Percentiles rank a stretch among this genome's conserved stretches.
These are phyloP conservation scores for Hirtodrosophila duncani DNA, from an alignment of 2,888 invertebrate genomes.

Conservation along the genomic window DNA sequence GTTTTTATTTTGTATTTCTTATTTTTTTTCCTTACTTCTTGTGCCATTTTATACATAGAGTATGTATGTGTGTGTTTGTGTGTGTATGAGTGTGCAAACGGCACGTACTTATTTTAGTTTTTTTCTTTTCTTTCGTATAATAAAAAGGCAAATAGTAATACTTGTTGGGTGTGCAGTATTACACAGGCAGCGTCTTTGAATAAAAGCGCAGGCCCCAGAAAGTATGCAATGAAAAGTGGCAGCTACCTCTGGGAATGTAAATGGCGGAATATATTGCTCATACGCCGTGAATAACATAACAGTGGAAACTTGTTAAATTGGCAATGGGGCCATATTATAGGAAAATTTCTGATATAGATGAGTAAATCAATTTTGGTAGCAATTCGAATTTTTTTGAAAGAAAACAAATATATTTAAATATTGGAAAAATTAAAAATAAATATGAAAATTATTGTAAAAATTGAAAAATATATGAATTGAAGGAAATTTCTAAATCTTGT, in stretches of 20 bases:
- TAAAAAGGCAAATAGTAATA: conserved; percentile 38
- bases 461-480: no score
- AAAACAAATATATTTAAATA: not conserved
- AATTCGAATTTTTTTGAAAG: no score
- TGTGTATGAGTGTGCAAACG: not conserved
- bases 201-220: conserved; percentile 33
- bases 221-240: conserved; percentile 27
- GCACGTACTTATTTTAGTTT: conserved; percentile 23
- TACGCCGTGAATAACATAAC: no score
- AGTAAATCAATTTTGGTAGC: no score
- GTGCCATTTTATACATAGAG: no score
- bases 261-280: conserved; percentile 13
- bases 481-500: no score
- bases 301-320: conserved; percentile 22
- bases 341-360: no score
- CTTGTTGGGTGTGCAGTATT: conserved; percentile 28
- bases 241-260: conserved; percentile 1
- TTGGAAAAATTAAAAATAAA: not conserved
- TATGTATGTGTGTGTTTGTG: no score
- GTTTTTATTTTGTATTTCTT: conserved; percentile 7
- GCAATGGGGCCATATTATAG: conserved; percentile 28
- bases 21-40: no score
- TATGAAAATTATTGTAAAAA: not conserved
- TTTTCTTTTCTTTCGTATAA: no score
- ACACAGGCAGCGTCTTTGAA: conserved; percentile 5